phyloP scores from a whole-genome alignment of 2,888 invertebrate species.

The Smittia aterrima region DNA sequence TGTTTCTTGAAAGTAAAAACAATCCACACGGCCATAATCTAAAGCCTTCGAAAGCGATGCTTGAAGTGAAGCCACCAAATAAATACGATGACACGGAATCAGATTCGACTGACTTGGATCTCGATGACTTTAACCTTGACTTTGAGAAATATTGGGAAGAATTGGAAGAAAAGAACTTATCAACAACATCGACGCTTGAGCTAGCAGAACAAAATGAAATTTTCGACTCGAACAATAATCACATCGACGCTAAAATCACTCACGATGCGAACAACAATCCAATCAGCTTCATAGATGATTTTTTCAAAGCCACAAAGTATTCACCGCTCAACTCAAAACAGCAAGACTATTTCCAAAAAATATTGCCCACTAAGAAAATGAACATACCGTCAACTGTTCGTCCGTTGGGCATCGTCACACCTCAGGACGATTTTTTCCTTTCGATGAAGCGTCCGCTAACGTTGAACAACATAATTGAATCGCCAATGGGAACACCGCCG shows the following conservation, averaged over 20 bases:
- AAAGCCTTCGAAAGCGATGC: conserved; percentile 47
- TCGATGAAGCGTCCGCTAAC: conserved; percentile 58
- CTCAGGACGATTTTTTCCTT: conserved; percentile 50
- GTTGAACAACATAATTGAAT: conserved; percentile 53
- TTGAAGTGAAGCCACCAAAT: conserved; percentile 52
- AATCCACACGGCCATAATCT: conserved; percentile 32
- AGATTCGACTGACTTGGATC: conserved; percentile 53
- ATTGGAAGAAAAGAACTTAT: conserved; percentile 46
- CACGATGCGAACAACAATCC: conserved; percentile 48
- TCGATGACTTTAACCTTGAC: conserved; percentile 54
- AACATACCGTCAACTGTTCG: conserved; percentile 53
- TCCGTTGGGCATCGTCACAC: conserved; percentile 47
- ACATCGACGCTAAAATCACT: conserved; percentile 48
- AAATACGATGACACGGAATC: conserved; percentile 53
- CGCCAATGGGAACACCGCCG: conserved; percentile 48
- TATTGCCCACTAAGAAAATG: conserved; percentile 51
- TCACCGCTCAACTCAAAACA: conserved; percentile 51
- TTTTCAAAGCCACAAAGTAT: conserved; percentile 54
- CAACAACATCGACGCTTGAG: conserved; percentile 29
- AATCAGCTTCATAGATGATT: conserved; percentile 53
- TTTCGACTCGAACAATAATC: conserved; percentile 53
- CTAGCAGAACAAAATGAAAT: conserved; percentile 47
- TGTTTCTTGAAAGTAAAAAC: conserved; percentile 13
- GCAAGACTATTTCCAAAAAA: conserved; percentile 47
- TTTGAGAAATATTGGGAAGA: conserved; percentile 54